Conservation (phyloP, 2,113 vertebrate species). For the Lamprotornis superbus region DNA sequence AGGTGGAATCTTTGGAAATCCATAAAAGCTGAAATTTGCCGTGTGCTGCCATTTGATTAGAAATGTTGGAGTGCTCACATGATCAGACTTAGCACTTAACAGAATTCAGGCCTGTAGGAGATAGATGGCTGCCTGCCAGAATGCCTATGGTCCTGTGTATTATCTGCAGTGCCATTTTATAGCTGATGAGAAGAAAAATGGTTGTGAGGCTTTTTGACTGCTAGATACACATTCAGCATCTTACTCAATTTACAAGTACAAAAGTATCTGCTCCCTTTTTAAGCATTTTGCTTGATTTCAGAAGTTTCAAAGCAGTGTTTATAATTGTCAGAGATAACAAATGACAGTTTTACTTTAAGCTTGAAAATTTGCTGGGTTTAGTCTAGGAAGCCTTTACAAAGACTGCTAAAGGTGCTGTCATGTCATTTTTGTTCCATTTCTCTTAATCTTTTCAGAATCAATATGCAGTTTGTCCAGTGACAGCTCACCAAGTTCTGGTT, state of each 20-base stretch:
- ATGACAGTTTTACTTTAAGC: background rate
- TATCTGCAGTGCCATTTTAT: slow-evolving; percentile 3
- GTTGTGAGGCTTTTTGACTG: background rate
- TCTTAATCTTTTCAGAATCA: background rate
- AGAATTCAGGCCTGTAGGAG: background rate
- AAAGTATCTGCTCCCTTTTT: background rate
- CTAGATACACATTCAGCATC: background rate
- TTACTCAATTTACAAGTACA: background rate
- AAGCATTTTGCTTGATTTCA: background rate
- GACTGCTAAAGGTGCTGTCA: background rate
- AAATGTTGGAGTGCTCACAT: background rate
- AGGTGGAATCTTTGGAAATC: background rate
- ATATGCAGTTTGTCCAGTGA: background rate
- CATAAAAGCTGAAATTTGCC: background rate
- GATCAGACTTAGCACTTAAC: background rate
- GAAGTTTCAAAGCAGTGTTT: background rate
- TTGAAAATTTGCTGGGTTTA: background rate
- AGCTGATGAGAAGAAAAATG: background rate
- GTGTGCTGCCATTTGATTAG: background rate
- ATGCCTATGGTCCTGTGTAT: slow-evolving; percentile 2
- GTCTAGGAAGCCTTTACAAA: background rate
- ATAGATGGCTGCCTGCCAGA: slow-evolving; percentile 20
- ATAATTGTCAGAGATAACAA: background rate
- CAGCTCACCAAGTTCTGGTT: background rate
- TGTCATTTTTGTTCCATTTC: background rate